Conservation (phyloP, 2,113 vertebrate genomes). For the Oenanthe oenanthe region DNA sequence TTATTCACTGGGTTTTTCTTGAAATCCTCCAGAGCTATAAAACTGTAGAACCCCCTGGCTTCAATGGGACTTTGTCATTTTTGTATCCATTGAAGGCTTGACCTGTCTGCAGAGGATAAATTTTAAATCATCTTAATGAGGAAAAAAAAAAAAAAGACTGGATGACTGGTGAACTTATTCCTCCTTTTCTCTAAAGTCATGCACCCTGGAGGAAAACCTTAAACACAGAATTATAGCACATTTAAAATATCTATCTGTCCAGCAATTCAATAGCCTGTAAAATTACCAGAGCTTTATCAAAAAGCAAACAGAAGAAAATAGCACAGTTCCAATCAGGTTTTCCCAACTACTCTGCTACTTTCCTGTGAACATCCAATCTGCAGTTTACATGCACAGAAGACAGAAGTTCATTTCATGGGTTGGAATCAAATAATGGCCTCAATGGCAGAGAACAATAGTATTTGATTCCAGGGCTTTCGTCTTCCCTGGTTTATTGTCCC, state of each 20-base stretch:
- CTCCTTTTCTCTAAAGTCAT: background rate
- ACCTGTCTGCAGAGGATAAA: background rate
- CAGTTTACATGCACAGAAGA: background rate
- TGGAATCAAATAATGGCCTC: background rate
- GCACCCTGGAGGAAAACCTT: background rate
- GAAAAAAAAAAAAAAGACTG: background rate
- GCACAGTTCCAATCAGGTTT: background rate
- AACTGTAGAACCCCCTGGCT: background rate
- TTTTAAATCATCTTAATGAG: background rate
- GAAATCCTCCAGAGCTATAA: background rate
- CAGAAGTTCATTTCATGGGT: background rate
- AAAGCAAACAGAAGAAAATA: conserved; percentile 15
- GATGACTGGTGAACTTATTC: background rate
- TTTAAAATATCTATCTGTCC: background rate
- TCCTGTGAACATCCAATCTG: background rate
- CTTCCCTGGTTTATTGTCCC: background rate
- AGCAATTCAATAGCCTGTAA: background rate
- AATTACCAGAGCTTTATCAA: background rate
- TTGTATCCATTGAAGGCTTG: background rate
- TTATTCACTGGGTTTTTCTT: background rate
- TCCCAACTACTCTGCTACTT: background rate
- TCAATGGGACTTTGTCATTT: background rate
- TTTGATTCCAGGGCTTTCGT: background rate
- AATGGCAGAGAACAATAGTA: background rate
- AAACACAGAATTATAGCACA: background rate